Evolutionary conservation across 1,140 invertebrate species (phyloP).

Genomic region (Nasonia longicornis): DNA sequence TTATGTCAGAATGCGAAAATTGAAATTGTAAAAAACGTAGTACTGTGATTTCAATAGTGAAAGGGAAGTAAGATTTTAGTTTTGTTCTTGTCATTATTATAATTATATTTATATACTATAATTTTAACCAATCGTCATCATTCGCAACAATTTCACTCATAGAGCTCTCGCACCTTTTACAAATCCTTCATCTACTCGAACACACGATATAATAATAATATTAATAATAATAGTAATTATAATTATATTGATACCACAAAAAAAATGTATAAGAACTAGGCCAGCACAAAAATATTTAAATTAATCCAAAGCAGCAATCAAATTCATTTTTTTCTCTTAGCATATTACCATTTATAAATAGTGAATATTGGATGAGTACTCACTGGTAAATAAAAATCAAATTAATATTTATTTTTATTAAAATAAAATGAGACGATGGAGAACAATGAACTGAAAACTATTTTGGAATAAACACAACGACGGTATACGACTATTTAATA

Average conservation of each 20-base stretch:
- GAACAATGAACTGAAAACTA: conserved; percentile 42
- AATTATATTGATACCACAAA: conserved; percentile 51
- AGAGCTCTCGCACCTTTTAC: conserved; percentile 47
- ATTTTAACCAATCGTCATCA: conserved; percentile 60
- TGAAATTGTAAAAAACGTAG: conserved; percentile 50
- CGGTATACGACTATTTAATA: conserved; percentile 39
- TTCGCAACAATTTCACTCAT: conserved; percentile 55
- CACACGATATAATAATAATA: conserved; percentile 36
- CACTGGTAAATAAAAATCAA: background rate
- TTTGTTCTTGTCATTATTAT: conserved; percentile 53
- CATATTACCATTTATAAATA: conserved; percentile 31
- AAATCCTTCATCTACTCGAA: conserved; percentile 45
- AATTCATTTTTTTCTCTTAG: conserved; percentile 20
- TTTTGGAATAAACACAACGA: conserved; percentile 43
- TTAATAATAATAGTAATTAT: conserved; percentile 48
- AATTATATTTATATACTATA: conserved; percentile 60
- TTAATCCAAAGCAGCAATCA: conserved; percentile 44
- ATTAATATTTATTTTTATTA: background rate
- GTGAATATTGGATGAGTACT: conserved; percentile 12
- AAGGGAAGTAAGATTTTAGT: conserved; percentile 58
- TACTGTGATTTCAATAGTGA: conserved; percentile 61
- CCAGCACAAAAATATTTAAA: conserved; percentile 48
- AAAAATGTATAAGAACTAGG: conserved; percentile 53
- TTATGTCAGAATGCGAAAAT: conserved; percentile 22
- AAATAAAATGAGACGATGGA: conserved; percentile 7